Percentiles rank a stretch among this genome's conserved stretches.
phyloP scores from a whole-genome alignment of 2,113 vertebrate species.

The Eudyptes chrysolophus region DNA sequence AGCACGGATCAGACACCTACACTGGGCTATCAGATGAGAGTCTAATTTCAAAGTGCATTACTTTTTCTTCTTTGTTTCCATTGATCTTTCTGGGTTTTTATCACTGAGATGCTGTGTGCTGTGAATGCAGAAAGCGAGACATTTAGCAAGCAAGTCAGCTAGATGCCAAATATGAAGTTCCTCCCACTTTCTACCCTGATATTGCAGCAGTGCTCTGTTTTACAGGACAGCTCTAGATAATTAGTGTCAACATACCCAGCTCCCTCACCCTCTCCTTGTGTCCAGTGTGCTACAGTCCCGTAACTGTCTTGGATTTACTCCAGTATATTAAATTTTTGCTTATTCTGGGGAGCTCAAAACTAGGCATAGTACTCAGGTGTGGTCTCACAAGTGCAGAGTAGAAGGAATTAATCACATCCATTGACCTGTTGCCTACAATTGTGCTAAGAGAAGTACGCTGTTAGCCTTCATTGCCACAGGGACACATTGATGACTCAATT shows the following conservation, averaged over 20 bases:
- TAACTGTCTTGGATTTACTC: neutral
- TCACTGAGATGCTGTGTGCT: neutral
- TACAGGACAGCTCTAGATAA: neutral
- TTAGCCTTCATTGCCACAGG: neutral
- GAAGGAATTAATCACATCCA: neutral
- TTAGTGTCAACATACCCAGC: neutral
- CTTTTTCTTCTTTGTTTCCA: neutral
- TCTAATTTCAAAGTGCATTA: neutral
- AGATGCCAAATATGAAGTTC: neutral
- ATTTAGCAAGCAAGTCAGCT: neutral
- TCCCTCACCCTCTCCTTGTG: neutral
- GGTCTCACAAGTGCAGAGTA: neutral
- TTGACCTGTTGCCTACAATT: neutral
- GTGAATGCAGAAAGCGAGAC: neutral
- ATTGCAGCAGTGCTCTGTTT: neutral
- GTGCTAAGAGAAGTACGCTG: neutral
- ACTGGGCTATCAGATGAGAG: neutral
- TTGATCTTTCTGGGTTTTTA: neutral
- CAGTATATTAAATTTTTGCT: neutral
- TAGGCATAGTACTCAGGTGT: neutral
- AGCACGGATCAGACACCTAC: neutral
- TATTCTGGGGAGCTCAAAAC: neutral
- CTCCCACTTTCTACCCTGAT: neutral
- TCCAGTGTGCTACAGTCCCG: fast-evolving
- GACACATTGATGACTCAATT: neutral